Base-by-base conservation (phyloP, 1,140 invertebrate genomes). In the Heliconius hewitsoni region DNA sequence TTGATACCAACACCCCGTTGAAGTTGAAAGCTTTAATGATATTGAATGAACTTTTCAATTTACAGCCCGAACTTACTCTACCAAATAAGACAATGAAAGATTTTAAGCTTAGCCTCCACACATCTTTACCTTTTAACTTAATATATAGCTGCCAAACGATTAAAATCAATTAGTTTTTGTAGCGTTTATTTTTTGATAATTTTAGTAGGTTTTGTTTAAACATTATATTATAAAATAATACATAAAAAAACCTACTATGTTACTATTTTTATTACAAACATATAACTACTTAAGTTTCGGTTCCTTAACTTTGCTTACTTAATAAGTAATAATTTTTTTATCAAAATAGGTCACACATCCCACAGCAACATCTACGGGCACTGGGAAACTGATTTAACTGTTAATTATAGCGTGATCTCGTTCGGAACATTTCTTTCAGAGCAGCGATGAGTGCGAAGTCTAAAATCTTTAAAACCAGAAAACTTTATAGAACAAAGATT, bases 351-450 rank as follows among this genome's bases (percentile, higher is more conserved):
- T 55, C 52, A 18, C 52, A 55, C 13, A 18, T 16, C 16, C 5
- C 18, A 55, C 13, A n/a, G 19, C 8, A 23, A 57, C 23, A 57
- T 66, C 16, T 57, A 2, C 6, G 2, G 9, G 37, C 11, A 76
- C 9, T 46, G 55, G 34, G 23, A 39, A 3, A 39, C 8, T 13
- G 18, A n/a, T 5, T 34, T 66, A 77, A 77, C 18, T 73, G 27
- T 77, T 77, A 77, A 77, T 77, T 77, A 77, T 77, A 77, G 71
- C 76, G 76, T 77, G 76, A 72, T 72, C 76, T 72, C 76, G 76
- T 77, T 77, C 71, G 52, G 71, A 72, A 66, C 46, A 57, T 30
- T 66, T 76, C 74, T 76, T 76, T 76, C 74, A 70, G 55, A 42
- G 34, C 5, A 39, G 23, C 74, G 37, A 46, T 18, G 57, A 66